phyloP scores from a whole-genome alignment of 2,797 vertebrate species.

The Botia almorhae region DNA sequence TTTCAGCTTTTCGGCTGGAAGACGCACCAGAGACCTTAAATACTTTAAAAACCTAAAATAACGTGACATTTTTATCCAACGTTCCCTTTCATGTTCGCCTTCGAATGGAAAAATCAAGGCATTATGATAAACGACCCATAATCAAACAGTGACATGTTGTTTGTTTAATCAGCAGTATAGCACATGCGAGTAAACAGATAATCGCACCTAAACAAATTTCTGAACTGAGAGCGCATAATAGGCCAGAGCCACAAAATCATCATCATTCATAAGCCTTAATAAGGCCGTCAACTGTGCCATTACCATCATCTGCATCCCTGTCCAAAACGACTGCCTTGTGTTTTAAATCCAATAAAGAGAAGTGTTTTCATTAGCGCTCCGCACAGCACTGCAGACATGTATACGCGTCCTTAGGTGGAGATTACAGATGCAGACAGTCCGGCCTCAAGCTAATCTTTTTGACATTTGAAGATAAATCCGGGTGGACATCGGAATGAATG shows the following conservation, averaged over 20 bases:
- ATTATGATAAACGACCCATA: background rate
- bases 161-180: background rate
- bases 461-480: constrained; percentile 62
- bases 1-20: no score
- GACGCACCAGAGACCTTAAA: no score
- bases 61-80: no score
- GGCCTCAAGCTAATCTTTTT: constrained; percentile 61
- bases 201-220: constrained; percentile 4
- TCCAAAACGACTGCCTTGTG: constrained; percentile 26
- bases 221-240: constrained; percentile 5
- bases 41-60: no score
- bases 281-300: constrained; percentile 30
- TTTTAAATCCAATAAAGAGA: constrained; percentile 39
- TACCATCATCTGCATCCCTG: constrained; percentile 46
- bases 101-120: background rate
- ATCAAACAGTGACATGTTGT: background rate
- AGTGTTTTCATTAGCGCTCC: constrained; percentile 27
- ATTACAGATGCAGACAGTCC: constrained; percentile 50
- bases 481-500: constrained; percentile 52
- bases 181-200: constrained; percentile 7
- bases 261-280: constrained; percentile 44
- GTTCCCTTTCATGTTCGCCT: no score
- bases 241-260: constrained; percentile 39
- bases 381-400: constrained; percentile 26
- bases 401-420: constrained; percentile 6